These are phyloP conservation scores for Ctenochaetus hawaiiensis DNA, from an alignment of 2,797 vertebrate species.

Conservation along the genomic window DNA sequence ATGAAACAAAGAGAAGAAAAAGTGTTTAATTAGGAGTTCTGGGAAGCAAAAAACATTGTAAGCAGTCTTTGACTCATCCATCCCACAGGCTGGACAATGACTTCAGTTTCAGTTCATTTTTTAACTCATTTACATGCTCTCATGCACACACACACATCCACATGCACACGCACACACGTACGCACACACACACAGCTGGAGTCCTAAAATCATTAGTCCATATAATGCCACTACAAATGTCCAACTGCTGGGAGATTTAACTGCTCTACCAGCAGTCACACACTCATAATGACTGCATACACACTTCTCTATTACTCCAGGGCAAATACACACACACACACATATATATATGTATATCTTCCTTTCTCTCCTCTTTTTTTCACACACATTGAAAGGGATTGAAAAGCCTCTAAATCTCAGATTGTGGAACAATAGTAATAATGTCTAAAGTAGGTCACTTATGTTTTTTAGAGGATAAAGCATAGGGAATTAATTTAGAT, in stretches of 20 bases:
- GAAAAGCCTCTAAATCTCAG: constrained; percentile 27
- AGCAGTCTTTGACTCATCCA: constrained; percentile 52
- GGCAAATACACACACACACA: constrained; percentile 1
- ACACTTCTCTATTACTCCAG: constrained; percentile 8
- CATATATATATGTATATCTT: constrained; percentile 5
- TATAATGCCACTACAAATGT: constrained; percentile 50
- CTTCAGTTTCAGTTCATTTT: constrained; percentile 23
- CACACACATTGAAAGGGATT: constrained; percentile 55
- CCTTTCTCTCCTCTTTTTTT: constrained; percentile 1
- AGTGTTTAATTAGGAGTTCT: constrained; percentile 44
- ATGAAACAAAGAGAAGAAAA: constrained; percentile 28
- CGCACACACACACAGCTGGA: constrained; percentile 44
- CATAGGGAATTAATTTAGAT: constrained; percentile 77
- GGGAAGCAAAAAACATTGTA: constrained; percentile 14
- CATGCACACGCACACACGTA: constrained; percentile 31
- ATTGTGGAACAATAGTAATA: constrained; percentile 64
- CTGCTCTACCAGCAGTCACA: constrained; percentile 21
- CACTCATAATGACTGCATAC: constrained; percentile 20
- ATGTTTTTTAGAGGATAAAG: constrained; percentile 76
- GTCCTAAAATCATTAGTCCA: constrained; percentile 50
- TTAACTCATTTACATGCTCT: constrained; percentile 6
- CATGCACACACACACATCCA: constrained; percentile 13
- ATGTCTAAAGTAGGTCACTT: constrained; percentile 79
- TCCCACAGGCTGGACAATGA: constrained; percentile 31
- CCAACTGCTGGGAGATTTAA: constrained; percentile 56